Base-by-base conservation (phyloP, 2,113 vertebrate species). In the Origma solitaria region DNA sequence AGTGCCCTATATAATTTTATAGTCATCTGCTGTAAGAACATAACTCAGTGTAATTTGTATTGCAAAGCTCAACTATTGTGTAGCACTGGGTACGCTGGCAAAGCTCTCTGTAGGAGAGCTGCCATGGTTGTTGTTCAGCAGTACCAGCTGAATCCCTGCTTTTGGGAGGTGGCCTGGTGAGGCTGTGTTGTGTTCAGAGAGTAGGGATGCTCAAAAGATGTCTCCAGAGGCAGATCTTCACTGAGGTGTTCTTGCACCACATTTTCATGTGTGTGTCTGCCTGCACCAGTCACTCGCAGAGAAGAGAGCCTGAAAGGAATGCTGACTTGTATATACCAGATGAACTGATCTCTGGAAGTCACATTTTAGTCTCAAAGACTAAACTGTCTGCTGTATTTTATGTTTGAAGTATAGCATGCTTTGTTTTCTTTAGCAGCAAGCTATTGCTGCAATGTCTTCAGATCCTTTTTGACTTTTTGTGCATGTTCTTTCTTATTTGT, bases 21-120 rank as follows among this genome's bases (percentile, higher is more conserved):
- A 61, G 86, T 87, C 65, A 70, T 76, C 89, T 71, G 61, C 81
- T 57, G 65, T 35, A 94, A 81, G 94, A 84, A 44, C 73, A 79
- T 97, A 96, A 95, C 45, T 96, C 84, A 61, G 54, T 42, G 75
- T 92, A 85, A 95, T 95, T 92, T 95, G 91, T 94, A 62, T 85
- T 86, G 89, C 49, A 20, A 31, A 76, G 57, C 94, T 95, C 73
- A 45, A 65, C n/a, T 82, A 15, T n/a, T 33, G 37, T 20, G 37
- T 25, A 76, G 84, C 33, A 7, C 62, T 77, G 79, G 58, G 50
- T 61, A 37, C 0, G 0, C 51, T 94, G 88, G 78, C 56, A 56
- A 66, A 84, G 65, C 64, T 78, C 11, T 75, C 38, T 75, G 5
- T 60, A 68, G 56, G 44, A 86, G 72, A 54, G 53, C 45, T 65